These are phyloP conservation scores for Polypterus senegalus DNA, from an alignment of 2,113 vertebrate species.

Conservation along the genomic window DNA sequence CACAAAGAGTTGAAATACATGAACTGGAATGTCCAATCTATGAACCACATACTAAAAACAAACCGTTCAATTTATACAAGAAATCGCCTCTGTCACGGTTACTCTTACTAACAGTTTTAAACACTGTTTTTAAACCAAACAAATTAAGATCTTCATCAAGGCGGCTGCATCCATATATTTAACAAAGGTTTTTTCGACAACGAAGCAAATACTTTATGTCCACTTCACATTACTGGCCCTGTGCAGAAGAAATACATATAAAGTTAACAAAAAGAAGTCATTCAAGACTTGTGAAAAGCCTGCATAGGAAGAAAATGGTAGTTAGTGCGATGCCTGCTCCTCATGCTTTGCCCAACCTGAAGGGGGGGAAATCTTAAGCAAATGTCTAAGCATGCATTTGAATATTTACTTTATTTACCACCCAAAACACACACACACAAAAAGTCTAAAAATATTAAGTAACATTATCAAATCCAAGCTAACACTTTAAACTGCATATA, in stretches of 20 bases:
- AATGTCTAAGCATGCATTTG: neutral
- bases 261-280: constrained; percentile 88
- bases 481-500: constrained; percentile 46
- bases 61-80: constrained; percentile 95
- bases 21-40: constrained; percentile 99
- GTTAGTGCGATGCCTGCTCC: constrained; percentile 57
- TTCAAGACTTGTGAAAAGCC: constrained; percentile 63
- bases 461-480: constrained; percentile 23
- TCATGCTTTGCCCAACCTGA: constrained; percentile 76
- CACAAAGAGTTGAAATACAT: constrained; percentile 94
- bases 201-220: constrained; percentile 99
- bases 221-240: constrained; percentile 99
- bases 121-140: constrained; percentile 88
- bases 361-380: constrained; percentile 17
- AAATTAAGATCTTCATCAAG: constrained; percentile 99
- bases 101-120: constrained; percentile 80
- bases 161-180: constrained; percentile 99
- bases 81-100: constrained; percentile 65
- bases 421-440: constrained; percentile 23
- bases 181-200: constrained; percentile 99
- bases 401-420: neutral
- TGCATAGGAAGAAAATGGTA: constrained; percentile 74
- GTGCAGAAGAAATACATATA: constrained; percentile 98
- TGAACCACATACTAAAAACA: constrained; percentile 94
- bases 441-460: constrained; percentile 28